Evolutionary conservation across 1,140 invertebrate genomes (phyloP), one percentile per base, ranked within the genome.

Genomic region (Papilio xuthus): DNA sequence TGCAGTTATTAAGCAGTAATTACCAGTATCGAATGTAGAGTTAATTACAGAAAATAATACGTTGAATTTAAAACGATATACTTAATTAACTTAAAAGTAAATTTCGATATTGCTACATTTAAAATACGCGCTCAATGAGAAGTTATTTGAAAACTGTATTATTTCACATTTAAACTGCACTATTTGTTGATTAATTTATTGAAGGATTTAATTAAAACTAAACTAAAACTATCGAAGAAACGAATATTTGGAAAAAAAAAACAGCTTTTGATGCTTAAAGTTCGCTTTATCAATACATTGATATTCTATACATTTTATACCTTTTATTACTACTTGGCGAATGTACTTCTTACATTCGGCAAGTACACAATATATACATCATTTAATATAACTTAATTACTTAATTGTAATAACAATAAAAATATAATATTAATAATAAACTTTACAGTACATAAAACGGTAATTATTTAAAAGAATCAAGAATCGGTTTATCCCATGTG

Each of bases 1-100:
- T 56, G 56, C 23, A 26, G 2, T 60, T 15, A 28, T 26, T 67
- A 67, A 32, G 15, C 26, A 28, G 23, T 28, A 67, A 67, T 67
- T 67, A 67, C 12, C 26, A 67, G 26, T 28, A 67, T 67, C 23
- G 60, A 28, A 67, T 67, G 60, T 67, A 32, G 26, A 67, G 23
- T 67, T 67, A 67, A 67, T 28, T 60, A 67, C 26, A 67, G n/a
- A 67, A 32, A 15, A 67, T 67, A 15, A 60, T 26, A 67, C 60
- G 60, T 32, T 67, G 6, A 28, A 26, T 28, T 60, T 60, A 26
- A 60, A 26, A 60, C 23, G 56, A 13, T 60, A 26, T 60, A 60
- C 23, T 60, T 60, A 60, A 60, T 60, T 60, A 20, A 26, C 4
- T 60, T 60, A 60, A 60, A 26, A 60, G 56, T 60, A 60, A 60